phyloP scores from a whole-genome alignment of 2,888 invertebrate species.

The Digitonthophagus gazella region DNA sequence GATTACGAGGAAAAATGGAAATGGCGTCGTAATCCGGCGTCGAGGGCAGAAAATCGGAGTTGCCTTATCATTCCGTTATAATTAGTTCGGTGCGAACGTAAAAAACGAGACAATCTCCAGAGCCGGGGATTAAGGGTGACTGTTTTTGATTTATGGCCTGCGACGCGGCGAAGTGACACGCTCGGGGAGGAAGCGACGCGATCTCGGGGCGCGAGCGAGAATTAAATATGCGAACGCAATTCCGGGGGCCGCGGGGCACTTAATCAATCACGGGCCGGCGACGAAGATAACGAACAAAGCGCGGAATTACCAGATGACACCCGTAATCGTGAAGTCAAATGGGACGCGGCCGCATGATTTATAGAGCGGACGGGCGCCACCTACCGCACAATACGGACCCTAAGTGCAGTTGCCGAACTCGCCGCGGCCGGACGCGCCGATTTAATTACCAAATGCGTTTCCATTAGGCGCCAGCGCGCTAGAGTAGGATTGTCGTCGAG shows the following conservation, averaged over 20 bases:
- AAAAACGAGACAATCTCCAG: conserved; percentile 43
- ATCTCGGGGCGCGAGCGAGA: conserved; percentile 41
- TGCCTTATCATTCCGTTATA: conserved; percentile 48
- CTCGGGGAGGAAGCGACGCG: conserved; percentile 35
- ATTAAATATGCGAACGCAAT: conserved; percentile 52
- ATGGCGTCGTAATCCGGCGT: conserved; percentile 6
- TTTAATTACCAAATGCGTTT: conserved; percentile 49
- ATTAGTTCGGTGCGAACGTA: conserved; percentile 47
- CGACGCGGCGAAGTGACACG: conserved; percentile 46
- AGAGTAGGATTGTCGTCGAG: conserved; percentile 45
- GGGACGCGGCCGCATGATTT: conserved; percentile 46
- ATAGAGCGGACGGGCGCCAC: conserved; percentile 43
- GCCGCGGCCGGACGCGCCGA: conserved; percentile 38
- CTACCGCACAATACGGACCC: conserved; percentile 39
- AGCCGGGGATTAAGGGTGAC: conserved; percentile 49
- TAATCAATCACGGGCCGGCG: conserved; percentile 48
- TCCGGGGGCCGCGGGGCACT: conserved; percentile 47
- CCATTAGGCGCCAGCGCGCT: conserved; percentile 43
- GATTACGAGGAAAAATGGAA: conserved; percentile 1
- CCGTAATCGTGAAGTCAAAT: conserved; percentile 48
- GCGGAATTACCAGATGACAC: conserved; percentile 45
- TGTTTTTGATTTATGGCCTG: conserved; percentile 51
- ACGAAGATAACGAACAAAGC: conserved; percentile 39
- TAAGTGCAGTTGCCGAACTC: conserved; percentile 33
- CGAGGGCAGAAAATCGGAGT: conserved; percentile 19